Percentiles rank a stretch among this genome's conserved stretches.
Evolutionary conservation across 2,797 vertebrate species (phyloP).

Genomic region (Semaprochilodus insignis): DNA sequence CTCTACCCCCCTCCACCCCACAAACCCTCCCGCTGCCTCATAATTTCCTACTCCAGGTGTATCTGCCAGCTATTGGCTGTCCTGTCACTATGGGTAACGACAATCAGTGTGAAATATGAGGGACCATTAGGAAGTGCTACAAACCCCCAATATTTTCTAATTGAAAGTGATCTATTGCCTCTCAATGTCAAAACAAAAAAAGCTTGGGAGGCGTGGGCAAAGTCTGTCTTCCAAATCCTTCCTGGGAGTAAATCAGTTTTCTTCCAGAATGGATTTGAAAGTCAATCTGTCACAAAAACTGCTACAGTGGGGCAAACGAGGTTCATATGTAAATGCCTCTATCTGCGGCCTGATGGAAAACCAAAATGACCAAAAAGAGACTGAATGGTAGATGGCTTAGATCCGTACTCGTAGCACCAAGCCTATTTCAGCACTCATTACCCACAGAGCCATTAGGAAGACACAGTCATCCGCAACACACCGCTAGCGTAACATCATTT

Average conservation of each 20-base stretch:
- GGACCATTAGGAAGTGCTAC: constrained; percentile 59
- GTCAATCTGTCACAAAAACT: constrained; percentile 49
- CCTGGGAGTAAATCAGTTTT: constrained; percentile 25
- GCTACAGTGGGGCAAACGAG: constrained; percentile 33
- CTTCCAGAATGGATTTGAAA: constrained; percentile 30
- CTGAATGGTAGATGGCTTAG: constrained; percentile 60
- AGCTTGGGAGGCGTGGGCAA: constrained; percentile 17
- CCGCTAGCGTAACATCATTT: constrained; percentile 69
- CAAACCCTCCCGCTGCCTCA: constrained; percentile 15
- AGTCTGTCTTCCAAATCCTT: not conserved
- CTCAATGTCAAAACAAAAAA: constrained; percentile 31
- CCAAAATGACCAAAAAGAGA: constrained; percentile 48
- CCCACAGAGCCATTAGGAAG: constrained; percentile 80
- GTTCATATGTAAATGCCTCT: constrained; percentile 46
- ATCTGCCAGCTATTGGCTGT: constrained; percentile 49
- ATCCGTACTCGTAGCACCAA: constrained; percentile 67
- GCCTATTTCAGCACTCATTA: constrained; percentile 85
- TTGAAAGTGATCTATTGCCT: constrained; percentile 54
- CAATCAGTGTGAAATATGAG: constrained; percentile 74
- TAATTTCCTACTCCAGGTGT: constrained; percentile 62
- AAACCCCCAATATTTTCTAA: constrained; percentile 51
- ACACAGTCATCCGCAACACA: constrained; percentile 72
- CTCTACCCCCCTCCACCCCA: constrained; percentile 24
- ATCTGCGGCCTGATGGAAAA: constrained; percentile 62
- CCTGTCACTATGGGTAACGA: constrained; percentile 49